Base-by-base conservation (phyloP, 1,140 invertebrate genomes). In the Campoletis sonorensis region DNA sequence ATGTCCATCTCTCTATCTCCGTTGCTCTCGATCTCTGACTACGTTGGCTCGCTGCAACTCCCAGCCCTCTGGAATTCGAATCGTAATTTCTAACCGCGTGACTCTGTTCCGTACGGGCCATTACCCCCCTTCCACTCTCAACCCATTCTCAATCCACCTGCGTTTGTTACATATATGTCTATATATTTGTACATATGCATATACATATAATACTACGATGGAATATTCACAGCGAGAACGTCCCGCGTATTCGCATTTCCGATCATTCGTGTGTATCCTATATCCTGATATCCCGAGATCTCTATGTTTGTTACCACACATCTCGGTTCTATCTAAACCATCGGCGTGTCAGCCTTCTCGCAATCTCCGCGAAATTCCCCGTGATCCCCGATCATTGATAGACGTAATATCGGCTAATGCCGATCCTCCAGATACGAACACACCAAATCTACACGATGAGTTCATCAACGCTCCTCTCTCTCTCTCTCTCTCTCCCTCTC, bases 11-110 rank as follows among this genome's bases (percentile, higher is more conserved):
- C n/a, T 77, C 58, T 51, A 8, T 45, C 40, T 51, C 37, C 13
- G 16, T 75, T 45, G 40, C 40, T 45, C 40, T 45, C 40, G 40
- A 45, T 58, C 61, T 26, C 33, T n/a, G 10, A 33, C 64, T 40
- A 33, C 23, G 49, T 54, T 64, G 58, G 27, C 72, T 72, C 76
- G 76, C 77, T 80, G 49, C 72, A 61, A 76, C 73, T 79, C 71
- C 80, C 70, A 75, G 84, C 85, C 87, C 89, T 88, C 88, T 87
- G 84, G 88, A 89, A 91, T 90, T 89, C 89, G 90, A 90, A 91
- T 90, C 86, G 88, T 76, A 81, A 82, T 82, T 81, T 82, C 83
- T 84, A 84, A 81, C 83, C 81, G 83, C 80, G 83, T 81, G 75
- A 82, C 78, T 80, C 80, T 80, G 68, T 82, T 79, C 51, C 81